Evolutionary conservation across 2,113 vertebrate species (phyloP).

Genomic region (Puntigrus tetrazona): DNA sequence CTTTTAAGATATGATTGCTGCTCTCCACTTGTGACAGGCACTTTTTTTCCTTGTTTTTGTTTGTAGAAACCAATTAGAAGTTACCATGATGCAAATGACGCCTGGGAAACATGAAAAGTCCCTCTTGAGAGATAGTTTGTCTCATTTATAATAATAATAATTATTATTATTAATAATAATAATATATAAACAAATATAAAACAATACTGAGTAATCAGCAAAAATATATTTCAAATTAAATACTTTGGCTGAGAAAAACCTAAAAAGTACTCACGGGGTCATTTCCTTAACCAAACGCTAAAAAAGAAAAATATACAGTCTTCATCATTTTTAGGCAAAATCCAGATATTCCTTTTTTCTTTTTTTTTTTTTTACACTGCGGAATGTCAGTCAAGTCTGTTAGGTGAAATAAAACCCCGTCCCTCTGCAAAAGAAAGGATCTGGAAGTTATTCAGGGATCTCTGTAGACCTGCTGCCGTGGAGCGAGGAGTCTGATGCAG

Average conservation of each 20-base stretch:
- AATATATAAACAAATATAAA: constrained; percentile 47
- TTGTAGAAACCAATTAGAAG: constrained; percentile 55
- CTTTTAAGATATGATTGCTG: constrained; percentile 43
- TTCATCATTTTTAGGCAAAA: constrained; percentile 52
- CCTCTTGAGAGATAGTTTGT: constrained; percentile 40
- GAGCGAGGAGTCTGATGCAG: constrained; percentile 11
- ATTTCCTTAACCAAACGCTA: constrained; percentile 43
- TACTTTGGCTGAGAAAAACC: constrained; percentile 55
- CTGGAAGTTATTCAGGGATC: constrained; percentile 52
- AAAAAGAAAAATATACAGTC: constrained; percentile 54
- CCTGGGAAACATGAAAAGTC: constrained; percentile 41
- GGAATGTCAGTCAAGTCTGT: constrained; percentile 59
- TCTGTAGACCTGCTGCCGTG: constrained; percentile 40
- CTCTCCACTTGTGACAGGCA: constrained; percentile 46
- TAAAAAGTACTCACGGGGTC: constrained; percentile 41
- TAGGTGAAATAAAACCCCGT: constrained; percentile 9
- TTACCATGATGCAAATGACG: constrained; percentile 39
- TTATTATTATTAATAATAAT: too few species aligned
- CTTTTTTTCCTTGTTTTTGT: constrained; percentile 39
- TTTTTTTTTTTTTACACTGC: constrained; percentile 58
- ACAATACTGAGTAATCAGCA: constrained; percentile 48
- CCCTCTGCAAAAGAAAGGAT: neutral
- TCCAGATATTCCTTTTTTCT: constrained; percentile 57
- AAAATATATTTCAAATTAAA: constrained; percentile 55
- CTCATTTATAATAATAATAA: constrained; percentile 33